Base-by-base conservation (phyloP, 2,888 invertebrate genomes). In the Sisyra nigra region DNA sequence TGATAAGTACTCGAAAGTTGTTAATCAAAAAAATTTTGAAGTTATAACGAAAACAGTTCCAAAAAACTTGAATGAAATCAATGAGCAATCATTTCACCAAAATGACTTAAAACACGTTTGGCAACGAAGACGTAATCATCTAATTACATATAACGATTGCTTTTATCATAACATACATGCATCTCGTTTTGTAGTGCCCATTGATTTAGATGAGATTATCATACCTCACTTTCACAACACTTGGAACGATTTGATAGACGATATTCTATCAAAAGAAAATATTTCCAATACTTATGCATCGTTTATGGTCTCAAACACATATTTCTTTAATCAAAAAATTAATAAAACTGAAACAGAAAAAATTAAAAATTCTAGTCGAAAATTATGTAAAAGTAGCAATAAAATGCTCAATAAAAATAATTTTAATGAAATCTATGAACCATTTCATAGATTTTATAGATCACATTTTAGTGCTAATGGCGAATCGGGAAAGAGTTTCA, bases 81-180 rank as follows among this genome's bases (percentile, higher is more conserved):
- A 7, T 31, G n/a, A 11, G 3, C 15, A 13, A 3, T 6, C 24
- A 36, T 5, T 24, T 24, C 3, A 24, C 24, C 7, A 3, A 24
- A 24, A 24, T 24, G 24, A 24, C 7, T 24, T 24, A 24, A 24
- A 24, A 24, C 6, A 18, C 8, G 9, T 71, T 30, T 82, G 80
- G 72, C 80, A 80, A 55, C 74, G 81, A 53, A 66, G 83, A 51
- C 72, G 71, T 44, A 67, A 80, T 60, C 83, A 84, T 56, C 62
- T 84, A 29, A 68, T 83, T 47, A 74, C 80, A 1, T 84, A 83
- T 58, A 84, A 84, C 57, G 81, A 82, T 57, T 84, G 83, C 55
- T 69, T 83, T 46, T 82, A 84, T 57, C 70, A 79, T 56, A 80
- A 80, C 61, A 61, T 81, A 41, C 62, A 69, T 51, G 65, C 66